Evolutionary conservation across 2,888 invertebrate species (phyloP).

Genomic region (Leucoma salicis): DNA sequence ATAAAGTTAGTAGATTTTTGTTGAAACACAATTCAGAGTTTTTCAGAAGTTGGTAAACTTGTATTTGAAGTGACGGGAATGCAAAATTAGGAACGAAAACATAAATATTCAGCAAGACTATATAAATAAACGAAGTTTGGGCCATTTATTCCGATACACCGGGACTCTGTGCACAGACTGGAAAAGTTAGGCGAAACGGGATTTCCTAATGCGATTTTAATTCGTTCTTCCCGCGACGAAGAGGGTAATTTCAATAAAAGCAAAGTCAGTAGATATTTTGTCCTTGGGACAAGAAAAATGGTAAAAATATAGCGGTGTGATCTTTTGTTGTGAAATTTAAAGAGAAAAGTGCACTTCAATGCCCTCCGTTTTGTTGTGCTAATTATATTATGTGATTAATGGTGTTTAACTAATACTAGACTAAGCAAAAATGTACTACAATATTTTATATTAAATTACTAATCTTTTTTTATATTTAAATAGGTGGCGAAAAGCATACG

Average conservation of each 20-base stretch:
- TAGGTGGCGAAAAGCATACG: no score
- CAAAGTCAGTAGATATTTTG: conserved; percentile 63
- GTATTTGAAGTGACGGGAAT: conserved; percentile 65
- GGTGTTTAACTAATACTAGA: conserved; percentile 2
- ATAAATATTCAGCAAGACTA: conserved; percentile 78
- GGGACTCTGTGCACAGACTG: conserved; percentile 71
- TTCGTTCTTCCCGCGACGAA: conserved; percentile 75
- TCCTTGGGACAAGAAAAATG: conserved; percentile 39
- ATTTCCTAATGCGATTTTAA: conserved; percentile 82
- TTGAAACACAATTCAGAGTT: conserved; percentile 37
- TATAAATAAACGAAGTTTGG: conserved; percentile 80
- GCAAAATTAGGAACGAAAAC: conserved; percentile 67
- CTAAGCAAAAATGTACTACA: no score
- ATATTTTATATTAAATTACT: no score
- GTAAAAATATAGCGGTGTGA: conserved; percentile 34
- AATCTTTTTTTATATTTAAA: no score
- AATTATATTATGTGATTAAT: conserved; percentile 24
- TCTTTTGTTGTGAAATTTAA: conserved; percentile 21
- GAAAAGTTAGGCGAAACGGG: conserved; percentile 77
- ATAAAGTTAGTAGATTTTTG: conserved; percentile 34
- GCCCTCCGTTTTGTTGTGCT: conserved; percentile 22
- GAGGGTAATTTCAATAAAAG: conserved; percentile 77
- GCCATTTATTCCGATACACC: conserved; percentile 81
- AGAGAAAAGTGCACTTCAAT: conserved; percentile 33
- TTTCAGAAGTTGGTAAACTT: conserved; percentile 42